Base-by-base conservation (phyloP, 37 sponge, comb jelly and placozoan species). In the Halisarca cf. caerulea region DNA sequence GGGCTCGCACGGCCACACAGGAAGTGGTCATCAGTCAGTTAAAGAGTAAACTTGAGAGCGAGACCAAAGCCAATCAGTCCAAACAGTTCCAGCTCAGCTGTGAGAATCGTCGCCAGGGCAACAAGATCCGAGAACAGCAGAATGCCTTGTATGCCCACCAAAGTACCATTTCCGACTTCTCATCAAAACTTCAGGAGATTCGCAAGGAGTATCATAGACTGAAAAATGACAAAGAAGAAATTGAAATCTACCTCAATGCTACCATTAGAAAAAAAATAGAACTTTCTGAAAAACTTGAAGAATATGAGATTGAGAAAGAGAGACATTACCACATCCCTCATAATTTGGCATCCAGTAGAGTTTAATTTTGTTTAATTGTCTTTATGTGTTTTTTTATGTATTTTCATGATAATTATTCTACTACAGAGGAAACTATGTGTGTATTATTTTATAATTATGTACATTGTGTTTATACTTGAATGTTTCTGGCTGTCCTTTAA, bases 191-290 rank as follows among this genome's bases (percentile, higher is more conserved):
- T 9, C 86, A 84, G 45, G 86, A 86, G 71, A 80, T 86, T 42
- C 78, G 59, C 37, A 83, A 89, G 24, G 93, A 92, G 71, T 80
- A 80, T 33, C 20, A 69, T 41, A 89, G 78, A 35, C 66, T 89
- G 70, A 83, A 82, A 59, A 84, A 91, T 35, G 64, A 83, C 41
- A 83, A 89, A 33, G 90, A 86, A 42, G 34, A 84, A 59, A 61
- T 88, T 66, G 55, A 61, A 20, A 39, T 81, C 61, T 88, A 86
- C 9, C 88, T 95, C 27, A 59, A 90, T 71, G 71, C 80, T 55
- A 87, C 95, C 37, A 95, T 95, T 34, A 78, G 85, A 68, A 83
- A 86, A 83, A 95, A 95, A 51, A 81, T 95, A 41, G 89, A 88
- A 18, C 74, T 91, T 24, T 81, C 81, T 36, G 64, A 83, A 32